Base-by-base conservation (phyloP, 2,888 invertebrate genomes). In the Hypena proboscidalis region DNA sequence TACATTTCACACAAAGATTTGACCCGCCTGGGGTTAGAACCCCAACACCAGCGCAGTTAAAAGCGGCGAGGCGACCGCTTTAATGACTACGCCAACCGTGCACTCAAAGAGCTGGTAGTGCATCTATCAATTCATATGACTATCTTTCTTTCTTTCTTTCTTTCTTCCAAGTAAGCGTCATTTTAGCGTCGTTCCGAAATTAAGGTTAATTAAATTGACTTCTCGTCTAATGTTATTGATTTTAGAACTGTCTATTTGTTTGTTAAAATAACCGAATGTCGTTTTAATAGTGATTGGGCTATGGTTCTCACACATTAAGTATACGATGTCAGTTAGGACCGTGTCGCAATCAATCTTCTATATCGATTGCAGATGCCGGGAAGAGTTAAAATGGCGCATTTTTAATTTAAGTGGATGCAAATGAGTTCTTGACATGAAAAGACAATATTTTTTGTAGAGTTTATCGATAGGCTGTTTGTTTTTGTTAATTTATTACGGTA, bases 191-290 rank as follows among this genome's bases (percentile, higher is more conserved):
- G 44, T 50, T 62, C 56, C 57, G 52, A 53, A 73, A 81, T 83
- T 77, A 76, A 79, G 84, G 84, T 79, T 83, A 83, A 85, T 83
- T 81, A 75, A 74, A n/a, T n/a, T n/a, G n/a, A n/a, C n/a, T n/a
- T n/a, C 65, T 65, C 76, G 70, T 72, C 68, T 70, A 61, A 51
- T 54, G 56, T 63, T 78, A 80, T 81, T 79, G 79, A 77, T 78
- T 75, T 70, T 67, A 50, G 61, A 60, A 69, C 70, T 46, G 48
- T 53, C 37, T 45, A 63, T 78, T 74, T 76, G 68, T 77, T 77
- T 69, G 57, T 59, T 62, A 54, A 66, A 63, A 64, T 63, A 60
- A 54, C 55, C 36, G 53, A 65, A 67, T 61, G 38, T 49, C 39
- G 36, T 67, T 67, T 67, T 61, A 68, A 59, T 49, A 49, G 41